A percentile compares a stretch with the other conserved stretches of the same genome.
These are phyloP conservation scores for Campylomormyrus numenius DNA, from an alignment of 2,113 vertebrate species.

Conservation along the genomic window DNA sequence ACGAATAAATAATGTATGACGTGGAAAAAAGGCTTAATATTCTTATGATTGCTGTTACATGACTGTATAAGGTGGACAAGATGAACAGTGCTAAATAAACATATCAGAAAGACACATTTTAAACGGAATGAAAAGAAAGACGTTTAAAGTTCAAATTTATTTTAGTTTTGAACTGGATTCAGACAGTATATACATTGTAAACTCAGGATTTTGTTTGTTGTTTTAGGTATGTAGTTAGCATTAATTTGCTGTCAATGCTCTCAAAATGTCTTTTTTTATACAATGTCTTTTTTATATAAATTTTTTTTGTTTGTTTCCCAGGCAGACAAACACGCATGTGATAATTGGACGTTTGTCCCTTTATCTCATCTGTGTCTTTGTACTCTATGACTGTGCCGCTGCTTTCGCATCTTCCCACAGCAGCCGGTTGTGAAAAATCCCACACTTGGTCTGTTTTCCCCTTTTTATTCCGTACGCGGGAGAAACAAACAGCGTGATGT, in stretches of 20 bases:
- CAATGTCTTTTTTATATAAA: neutral
- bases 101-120: neutral
- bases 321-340: neutral
- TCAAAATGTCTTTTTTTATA: neutral
- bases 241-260: neutral
- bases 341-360: neutral
- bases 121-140: neutral
- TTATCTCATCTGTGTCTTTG: neutral
- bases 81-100: neutral
- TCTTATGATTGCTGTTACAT: neutral
- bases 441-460: neutral
- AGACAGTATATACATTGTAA: neutral
- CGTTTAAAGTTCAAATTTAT: neutral
- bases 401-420: neutral
- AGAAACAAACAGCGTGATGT: slow-evolving; percentile 15
- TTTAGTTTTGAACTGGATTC: neutral
- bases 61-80: neutral
- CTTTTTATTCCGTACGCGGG: neutral
- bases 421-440: neutral
- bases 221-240: neutral
- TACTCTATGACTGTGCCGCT: neutral
- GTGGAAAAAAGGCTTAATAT: neutral
- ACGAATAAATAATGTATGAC: neutral
- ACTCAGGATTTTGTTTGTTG: neutral
- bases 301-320: neutral